Base-by-base conservation (phyloP, 2,113 vertebrate species). In the Dipodomys spectabilis region DNA sequence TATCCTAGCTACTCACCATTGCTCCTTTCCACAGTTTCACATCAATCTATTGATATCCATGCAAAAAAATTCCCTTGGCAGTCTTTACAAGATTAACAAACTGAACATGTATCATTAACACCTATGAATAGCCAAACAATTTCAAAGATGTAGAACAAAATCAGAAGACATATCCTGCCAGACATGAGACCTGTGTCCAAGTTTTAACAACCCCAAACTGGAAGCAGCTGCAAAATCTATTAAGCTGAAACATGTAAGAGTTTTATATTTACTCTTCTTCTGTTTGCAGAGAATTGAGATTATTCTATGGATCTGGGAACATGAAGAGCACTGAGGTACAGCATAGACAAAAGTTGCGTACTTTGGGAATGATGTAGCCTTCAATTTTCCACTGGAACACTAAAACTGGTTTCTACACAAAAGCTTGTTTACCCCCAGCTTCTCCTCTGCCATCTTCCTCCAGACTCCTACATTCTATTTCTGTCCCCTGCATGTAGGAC, bases 281-380 rank as follows among this genome's bases (percentile, higher is more conserved):
- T 27, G 23, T 32, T 22, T 11, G 27, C 15, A 25, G 28, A 23
- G 18, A 4, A n/a, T 27, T 57, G 69, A 20, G 39, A 44, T 1
- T 20, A 68, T 6, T 22, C 15, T 68, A n/a, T 32, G 39, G 8
- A 39, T 19, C 44, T 4, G 2, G 12, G 30, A 32, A 53, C 39
- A 44, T 44, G 27, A 49, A 77, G 39, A 32, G 23, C 3, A 28
- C 16, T 32, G 65, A 57, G 65, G 7, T 72, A 3, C 25, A 28
- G 2, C 22, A 23, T 4, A 20, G 0, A 65, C 18, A 2, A 75
- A 49, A 57, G 11, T 49, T 19, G 2, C 35, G 62, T 68, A 92
- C 81, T 96, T 98, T 98, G 6, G 98, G 96, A 39, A 98, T 96
- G 57, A 97, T 35, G 72, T 97, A 57, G 53, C 15, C 53, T 53